Conservation (phyloP, 2,113 vertebrate genomes). For the Pristiophorus japonicus region DNA sequence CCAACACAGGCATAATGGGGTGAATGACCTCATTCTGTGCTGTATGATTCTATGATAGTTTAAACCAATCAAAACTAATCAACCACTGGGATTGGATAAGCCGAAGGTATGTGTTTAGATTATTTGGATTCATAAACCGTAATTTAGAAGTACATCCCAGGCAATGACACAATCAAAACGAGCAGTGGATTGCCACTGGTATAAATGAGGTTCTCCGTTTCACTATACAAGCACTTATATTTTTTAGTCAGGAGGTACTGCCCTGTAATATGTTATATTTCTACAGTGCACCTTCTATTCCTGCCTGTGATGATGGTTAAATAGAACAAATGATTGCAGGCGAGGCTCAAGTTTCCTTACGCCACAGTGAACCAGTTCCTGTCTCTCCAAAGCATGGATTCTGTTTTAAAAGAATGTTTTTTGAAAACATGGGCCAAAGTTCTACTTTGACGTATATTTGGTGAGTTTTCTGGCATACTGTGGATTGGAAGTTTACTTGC, state of each 20-base stretch:
- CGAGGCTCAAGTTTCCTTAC: neutral
- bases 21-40: neutral
- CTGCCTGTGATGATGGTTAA: neutral
- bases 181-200: no score
- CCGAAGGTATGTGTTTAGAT: neutral
- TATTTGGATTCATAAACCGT: neutral
- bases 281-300: neutral
- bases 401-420: neutral
- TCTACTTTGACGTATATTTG: constrained; percentile 15
- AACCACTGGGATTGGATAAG: neutral
- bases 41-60: neutral
- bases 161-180: neutral
- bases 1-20: neutral
- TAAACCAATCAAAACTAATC: neutral
- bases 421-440: constrained; percentile 9
- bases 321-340: neutral
- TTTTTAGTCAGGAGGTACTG: neutral
- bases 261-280: neutral
- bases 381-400: neutral
- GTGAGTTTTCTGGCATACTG: constrained; percentile 18
- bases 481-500: neutral
- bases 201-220: neutral
- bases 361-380: neutral
- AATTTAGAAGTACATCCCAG: neutral
- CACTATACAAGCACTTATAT: neutral